phyloP scores from a whole-genome alignment of 2,888 invertebrate genomes.

The Cephus sareptanus region DNA sequence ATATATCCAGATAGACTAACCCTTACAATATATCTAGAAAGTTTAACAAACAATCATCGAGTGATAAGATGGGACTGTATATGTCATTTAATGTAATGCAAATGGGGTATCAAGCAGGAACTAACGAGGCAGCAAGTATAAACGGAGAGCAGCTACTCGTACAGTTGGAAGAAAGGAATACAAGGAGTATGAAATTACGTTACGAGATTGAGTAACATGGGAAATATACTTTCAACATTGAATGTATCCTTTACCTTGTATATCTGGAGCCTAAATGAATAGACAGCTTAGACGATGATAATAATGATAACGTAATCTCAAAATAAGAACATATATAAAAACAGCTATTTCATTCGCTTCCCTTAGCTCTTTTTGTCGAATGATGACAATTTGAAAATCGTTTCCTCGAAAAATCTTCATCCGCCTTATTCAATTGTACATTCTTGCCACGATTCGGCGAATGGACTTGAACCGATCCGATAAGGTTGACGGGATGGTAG shows the following conservation, averaged over 20 bases:
- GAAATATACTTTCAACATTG: neutral
- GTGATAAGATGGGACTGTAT: neutral
- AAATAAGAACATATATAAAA: neutral
- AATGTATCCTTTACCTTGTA: neutral
- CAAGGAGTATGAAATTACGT: neutral
- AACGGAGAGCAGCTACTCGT: conserved; percentile 16
- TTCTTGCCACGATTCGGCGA: neutral
- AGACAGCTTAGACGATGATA: neutral
- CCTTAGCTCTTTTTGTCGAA: neutral
- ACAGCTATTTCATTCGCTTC: neutral
- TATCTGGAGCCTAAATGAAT: neutral
- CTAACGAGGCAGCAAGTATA: conserved; percentile 17
- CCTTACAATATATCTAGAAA: neutral
- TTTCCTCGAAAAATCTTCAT: neutral
- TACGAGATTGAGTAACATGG: neutral
- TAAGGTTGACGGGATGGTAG: neutral
- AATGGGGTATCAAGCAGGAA: conserved; percentile 26
- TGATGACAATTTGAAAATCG: neutral
- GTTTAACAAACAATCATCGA: neutral
- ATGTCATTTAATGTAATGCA: conserved; percentile 1
- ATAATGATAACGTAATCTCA: neutral
- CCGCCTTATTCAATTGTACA: neutral
- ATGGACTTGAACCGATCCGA: neutral
- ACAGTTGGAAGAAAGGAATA: neutral
- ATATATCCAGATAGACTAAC: neutral